A percentile compares a stretch with the other conserved stretches of the same genome.
Conservation (phyloP, 2,888 invertebrate genomes). For the Atrina japonica region DNA sequence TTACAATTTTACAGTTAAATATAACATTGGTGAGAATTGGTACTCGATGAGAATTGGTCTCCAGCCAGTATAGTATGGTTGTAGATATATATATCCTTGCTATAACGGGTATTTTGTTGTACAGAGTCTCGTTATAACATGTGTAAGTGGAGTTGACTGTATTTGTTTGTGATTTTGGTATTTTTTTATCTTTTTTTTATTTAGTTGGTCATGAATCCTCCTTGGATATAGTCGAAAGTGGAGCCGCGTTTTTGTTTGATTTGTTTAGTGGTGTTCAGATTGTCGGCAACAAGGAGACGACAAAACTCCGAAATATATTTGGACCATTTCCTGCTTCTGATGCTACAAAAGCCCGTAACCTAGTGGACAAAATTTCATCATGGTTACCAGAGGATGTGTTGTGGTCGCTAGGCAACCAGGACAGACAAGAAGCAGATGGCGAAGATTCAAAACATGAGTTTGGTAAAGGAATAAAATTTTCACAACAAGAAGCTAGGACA, state of each 20-base stretch:
- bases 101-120: too few species aligned
- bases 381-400: slow-evolving; percentile 72
- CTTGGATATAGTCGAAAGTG: slow-evolving; percentile 70
- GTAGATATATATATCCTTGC: too few species aligned
- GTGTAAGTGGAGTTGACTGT: too few species aligned
- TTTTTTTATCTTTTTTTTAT: slow-evolving; percentile 29
- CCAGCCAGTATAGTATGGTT: too few species aligned
- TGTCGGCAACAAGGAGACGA: slow-evolving; percentile 70
- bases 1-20: too few species aligned
- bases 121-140: too few species aligned
- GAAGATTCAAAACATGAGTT: slow-evolving; percentile 68
- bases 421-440: slow-evolving; percentile 66
- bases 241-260: slow-evolving; percentile 74
- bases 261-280: slow-evolving; percentile 67
- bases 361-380: slow-evolving; percentile 65
- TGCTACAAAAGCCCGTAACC: slow-evolving; percentile 73
- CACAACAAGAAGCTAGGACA: slow-evolving; percentile 16
- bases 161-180: too few species aligned
- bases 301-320: slow-evolving; percentile 71
- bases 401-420: slow-evolving; percentile 51
- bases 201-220: slow-evolving; percentile 70
- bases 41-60: too few species aligned
- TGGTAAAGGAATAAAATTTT: slow-evolving; percentile 71
- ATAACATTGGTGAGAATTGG: too few species aligned
- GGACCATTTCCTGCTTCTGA: slow-evolving; percentile 77